These are phyloP conservation scores for Solea solea DNA, from an alignment of 2,113 vertebrate species.

Conservation along the genomic window DNA sequence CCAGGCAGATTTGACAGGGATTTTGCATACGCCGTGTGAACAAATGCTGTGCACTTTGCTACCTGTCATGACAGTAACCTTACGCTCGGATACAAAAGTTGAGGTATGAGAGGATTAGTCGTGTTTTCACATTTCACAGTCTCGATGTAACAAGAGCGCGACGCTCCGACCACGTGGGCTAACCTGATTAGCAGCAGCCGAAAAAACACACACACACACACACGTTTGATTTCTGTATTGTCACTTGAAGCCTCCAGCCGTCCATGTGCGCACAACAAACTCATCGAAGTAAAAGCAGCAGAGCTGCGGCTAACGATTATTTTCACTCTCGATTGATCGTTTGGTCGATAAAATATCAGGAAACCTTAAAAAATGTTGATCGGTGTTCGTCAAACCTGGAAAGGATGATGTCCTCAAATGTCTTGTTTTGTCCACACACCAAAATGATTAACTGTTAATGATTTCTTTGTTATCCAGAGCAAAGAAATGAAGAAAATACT, in stretches of 20 bases:
- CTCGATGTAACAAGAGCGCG: constrained; percentile 19
- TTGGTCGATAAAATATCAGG: too few species aligned
- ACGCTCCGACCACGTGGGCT: not conserved
- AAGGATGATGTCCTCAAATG: too few species aligned
- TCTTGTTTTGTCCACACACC: too few species aligned
- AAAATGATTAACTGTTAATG: too few species aligned
- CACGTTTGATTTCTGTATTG: not conserved
- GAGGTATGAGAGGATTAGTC: constrained; percentile 51
- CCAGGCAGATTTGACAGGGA: constrained; percentile 57
- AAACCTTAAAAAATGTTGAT: too few species aligned
- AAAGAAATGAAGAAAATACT: too few species aligned
- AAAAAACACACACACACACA: too few species aligned
- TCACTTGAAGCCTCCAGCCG: constrained; percentile 14
- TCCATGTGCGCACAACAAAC: constrained; percentile 2
- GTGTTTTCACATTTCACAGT: constrained; percentile 35
- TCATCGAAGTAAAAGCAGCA: constrained; percentile 20
- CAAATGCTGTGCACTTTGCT: constrained; percentile 54
- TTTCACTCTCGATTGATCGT: too few species aligned
- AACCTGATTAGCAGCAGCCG: not conserved
- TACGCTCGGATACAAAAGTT: constrained; percentile 54
- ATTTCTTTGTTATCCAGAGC: too few species aligned
- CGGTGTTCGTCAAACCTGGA: too few species aligned
- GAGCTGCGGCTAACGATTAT: too few species aligned
- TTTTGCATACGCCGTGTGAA: constrained; percentile 61
- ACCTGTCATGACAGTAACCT: constrained; percentile 71